Evolutionary conservation across 2,888 invertebrate genomes (phyloP).

Genomic region (Molorchus minor): DNA sequence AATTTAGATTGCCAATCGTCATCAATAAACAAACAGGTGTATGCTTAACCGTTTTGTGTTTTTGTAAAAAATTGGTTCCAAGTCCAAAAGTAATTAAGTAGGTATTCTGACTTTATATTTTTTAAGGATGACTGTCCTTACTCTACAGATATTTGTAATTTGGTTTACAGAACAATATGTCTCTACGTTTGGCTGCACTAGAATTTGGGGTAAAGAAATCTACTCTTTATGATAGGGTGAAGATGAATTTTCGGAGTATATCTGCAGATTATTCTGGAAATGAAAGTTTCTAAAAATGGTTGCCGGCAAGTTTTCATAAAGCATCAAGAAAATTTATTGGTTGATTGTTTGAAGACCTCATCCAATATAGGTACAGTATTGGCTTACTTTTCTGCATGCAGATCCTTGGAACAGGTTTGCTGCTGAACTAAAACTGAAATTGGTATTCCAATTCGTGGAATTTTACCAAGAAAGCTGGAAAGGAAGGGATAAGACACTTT

Average conservation of each 20-base stretch:
- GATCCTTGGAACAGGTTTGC: neutral
- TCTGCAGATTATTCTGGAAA: neutral
- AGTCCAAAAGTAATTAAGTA: neutral
- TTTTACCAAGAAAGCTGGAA: slow-evolving; percentile 21
- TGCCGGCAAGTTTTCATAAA: neutral
- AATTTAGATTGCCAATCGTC: neutral
- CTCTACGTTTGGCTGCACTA: neutral
- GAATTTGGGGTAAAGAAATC: neutral
- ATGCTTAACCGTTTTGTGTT: neutral
- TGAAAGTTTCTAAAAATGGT: neutral
- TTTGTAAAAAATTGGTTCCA: neutral
- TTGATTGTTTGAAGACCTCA: neutral
- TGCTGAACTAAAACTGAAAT: neutral
- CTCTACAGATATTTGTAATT: neutral
- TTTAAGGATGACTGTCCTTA: neutral
- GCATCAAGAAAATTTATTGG: neutral
- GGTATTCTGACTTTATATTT: neutral
- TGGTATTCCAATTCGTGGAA: too few species aligned
- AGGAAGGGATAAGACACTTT: slow-evolving; percentile 28
- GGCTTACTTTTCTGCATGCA: neutral
- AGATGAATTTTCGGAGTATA: neutral
- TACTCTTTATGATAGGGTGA: neutral
- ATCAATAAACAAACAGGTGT: neutral
- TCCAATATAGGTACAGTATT: neutral
- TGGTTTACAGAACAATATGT: neutral